Conservation (phyloP, 2,888 invertebrate genomes). For the Actias luna region DNA sequence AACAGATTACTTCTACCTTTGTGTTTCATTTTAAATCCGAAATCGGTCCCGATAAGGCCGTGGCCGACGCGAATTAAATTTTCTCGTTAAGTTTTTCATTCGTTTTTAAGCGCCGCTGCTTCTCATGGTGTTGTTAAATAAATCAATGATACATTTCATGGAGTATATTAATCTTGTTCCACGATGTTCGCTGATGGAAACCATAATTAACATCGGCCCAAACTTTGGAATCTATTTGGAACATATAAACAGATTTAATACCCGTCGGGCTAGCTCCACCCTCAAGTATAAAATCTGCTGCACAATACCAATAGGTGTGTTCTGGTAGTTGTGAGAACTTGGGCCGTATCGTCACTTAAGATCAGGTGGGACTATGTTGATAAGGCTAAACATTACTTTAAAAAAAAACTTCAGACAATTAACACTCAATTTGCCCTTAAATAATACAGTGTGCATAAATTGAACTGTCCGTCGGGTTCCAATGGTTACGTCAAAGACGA, state of each 20-base stretch:
- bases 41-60: constrained; percentile 25
- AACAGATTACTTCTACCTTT: constrained; percentile 43
- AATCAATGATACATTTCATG: constrained; percentile 56
- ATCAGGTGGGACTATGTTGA: no score
- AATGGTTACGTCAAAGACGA: not conserved
- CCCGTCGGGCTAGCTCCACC: no score
- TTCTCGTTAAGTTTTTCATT: not conserved
- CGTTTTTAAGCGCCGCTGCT: constrained; percentile 39
- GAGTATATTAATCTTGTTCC: constrained; percentile 69
- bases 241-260: no score
- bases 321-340: no score
- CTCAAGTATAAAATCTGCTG: no score
- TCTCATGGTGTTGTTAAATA: constrained; percentile 53
- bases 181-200: constrained; percentile 14
- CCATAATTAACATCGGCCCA: no score
- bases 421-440: constrained; percentile 42
- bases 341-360: no score
- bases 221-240: no score
- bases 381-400: no score
- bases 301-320: no score
- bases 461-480: not conserved
- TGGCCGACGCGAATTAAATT: constrained; percentile 5
- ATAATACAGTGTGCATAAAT: constrained; percentile 22
- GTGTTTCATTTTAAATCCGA: constrained; percentile 36
- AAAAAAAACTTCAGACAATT: constrained; percentile 37